These are phyloP conservation scores for Amblyornis subalaris DNA, from an alignment of 2,113 vertebrate species.

Conservation along the genomic window DNA sequence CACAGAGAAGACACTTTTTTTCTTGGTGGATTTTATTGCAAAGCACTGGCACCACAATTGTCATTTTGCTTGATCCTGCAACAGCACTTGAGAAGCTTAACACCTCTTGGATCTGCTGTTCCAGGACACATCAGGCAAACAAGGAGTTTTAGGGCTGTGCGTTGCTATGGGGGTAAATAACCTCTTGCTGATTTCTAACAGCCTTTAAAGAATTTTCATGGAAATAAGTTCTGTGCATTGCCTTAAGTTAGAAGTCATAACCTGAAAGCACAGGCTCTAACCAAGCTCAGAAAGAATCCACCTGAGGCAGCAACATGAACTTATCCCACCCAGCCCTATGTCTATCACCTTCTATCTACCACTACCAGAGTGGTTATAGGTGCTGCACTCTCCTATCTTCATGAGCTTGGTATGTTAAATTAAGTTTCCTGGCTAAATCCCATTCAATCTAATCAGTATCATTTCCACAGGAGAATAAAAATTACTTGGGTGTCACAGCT, in stretches of 20 bases:
- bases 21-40: neutral
- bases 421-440: neutral
- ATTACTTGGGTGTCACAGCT: neutral
- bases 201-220: neutral
- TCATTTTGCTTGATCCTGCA: neutral
- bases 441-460: neutral
- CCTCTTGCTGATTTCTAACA: neutral
- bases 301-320: neutral
- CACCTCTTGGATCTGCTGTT: neutral
- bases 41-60: fast-evolving
- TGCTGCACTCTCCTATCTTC: neutral
- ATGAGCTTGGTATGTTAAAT: neutral
- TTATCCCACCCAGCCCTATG: neutral
- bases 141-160: neutral
- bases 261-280: neutral
- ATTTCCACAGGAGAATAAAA: neutral
- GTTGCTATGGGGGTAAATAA: neutral
- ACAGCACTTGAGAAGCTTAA: neutral
- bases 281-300: neutral
- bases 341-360: neutral
- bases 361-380: neutral
- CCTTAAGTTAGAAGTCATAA: neutral
- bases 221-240: neutral
- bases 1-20: neutral
- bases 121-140: neutral